Percentiles rank a stretch among this genome's conserved stretches.
Evolutionary conservation across 2,113 vertebrate genomes (phyloP).

Genomic region (Leucoraja erinaceus): DNA sequence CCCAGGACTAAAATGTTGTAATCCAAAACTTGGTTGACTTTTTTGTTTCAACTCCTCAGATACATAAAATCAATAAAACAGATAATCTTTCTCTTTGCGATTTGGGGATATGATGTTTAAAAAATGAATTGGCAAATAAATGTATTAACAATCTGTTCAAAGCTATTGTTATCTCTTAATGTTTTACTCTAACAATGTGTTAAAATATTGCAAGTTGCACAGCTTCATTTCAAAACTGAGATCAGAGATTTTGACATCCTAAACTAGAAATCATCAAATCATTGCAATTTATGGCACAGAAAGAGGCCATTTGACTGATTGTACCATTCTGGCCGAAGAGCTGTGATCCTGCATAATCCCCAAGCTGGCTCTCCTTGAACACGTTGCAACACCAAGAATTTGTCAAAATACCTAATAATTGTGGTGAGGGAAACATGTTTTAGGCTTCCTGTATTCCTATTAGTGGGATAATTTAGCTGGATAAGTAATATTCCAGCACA

Average conservation of each 20-base stretch:
- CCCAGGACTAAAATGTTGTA: not conserved
- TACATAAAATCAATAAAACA: not conserved
- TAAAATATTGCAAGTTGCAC: not conserved
- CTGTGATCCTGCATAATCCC: too few species aligned
- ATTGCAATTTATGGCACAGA: too few species aligned
- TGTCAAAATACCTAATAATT: too few species aligned
- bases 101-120: not conserved
- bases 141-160: not conserved
- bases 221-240: not conserved
- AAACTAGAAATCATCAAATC: not conserved
- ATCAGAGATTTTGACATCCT: not conserved
- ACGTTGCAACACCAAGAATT: too few species aligned
- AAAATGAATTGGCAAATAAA: not conserved
- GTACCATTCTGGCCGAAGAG: too few species aligned
- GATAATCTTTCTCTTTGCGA: not conserved
- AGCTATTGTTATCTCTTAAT: not conserved
- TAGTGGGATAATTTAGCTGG: not conserved
- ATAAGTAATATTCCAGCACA: not conserved
- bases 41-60: not conserved
- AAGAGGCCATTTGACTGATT: too few species aligned
- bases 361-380: too few species aligned
- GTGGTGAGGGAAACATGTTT: too few species aligned
- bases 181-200: not conserved
- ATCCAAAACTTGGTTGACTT: not conserved
- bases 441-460: too few species aligned